Base-by-base conservation (phyloP, 1,140 invertebrate species). In the Drosophila pruinosa region DNA sequence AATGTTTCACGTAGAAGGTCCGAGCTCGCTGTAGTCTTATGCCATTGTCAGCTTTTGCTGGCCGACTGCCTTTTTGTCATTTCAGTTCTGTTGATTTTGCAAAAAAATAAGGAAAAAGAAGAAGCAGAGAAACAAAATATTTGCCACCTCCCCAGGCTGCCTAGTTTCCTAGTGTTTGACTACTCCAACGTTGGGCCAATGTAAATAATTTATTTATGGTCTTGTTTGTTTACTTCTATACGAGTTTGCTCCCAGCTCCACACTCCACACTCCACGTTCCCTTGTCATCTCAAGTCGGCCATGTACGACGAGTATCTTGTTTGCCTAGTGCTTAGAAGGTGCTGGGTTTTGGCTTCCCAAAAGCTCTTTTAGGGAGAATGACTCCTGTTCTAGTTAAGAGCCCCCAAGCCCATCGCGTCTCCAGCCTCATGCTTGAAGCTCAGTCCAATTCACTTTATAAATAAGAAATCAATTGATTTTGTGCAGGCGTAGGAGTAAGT, bases 391-490 rank as follows among this genome's bases (percentile, higher is more conserved):
- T 26, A 24, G 34, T 24, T 45, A 53, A 41, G 21, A 28, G 47
- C 19, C 14, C 31, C 17, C 7, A n/a, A n/a, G n/a, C n/a, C n/a
- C n/a, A n/a, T n/a, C n/a, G n/a, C n/a, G n/a, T n/a, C n/a, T 10
- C 39, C 17, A 39, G 10, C 3, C 6, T 2, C 8, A 12, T 21
- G 26, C 22, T 12, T 3, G 21, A 21, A 7, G 31, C 50, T 19
- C 52, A 38, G 45, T 81, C 41, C 34, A 65, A 68, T 75, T 85
- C 59, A 67, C 72, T 86, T 86, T 85, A 86, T 86, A 85, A 85
- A 85, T 85, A 85, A 85, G 81, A 86, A 76, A 85, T 85, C 80
- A 85, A 85, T 85, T 86, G 80, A 85, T 85, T 85, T 67, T 80
- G 69, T 72, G 26, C 62, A 53, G 41, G 38, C 36, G 26, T 24